Base-by-base conservation (phyloP, 1,140 invertebrate species). In the Papilio polytes region DNA sequence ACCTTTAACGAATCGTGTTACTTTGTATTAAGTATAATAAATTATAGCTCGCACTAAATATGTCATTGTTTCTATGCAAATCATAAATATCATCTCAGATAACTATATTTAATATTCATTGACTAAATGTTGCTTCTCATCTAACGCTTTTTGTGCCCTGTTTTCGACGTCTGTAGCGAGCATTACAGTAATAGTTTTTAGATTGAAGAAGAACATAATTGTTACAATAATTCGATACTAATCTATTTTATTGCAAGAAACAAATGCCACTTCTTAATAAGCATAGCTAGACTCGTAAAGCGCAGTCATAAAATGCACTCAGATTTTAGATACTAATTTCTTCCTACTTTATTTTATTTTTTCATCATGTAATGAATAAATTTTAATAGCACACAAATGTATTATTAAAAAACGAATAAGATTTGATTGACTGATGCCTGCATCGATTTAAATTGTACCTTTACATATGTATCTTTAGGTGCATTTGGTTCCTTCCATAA, bases 11-110 rank as follows among this genome's bases (percentile, higher is more conserved):
- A 53, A 76, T 76, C 20, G 48, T 76, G 13, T 26, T 74, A 46
- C 36, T 74, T 31, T 51, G 48, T 51, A 56, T 31, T 41, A 59
- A 63, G 31, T 56, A 36, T 78, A 56, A 78, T 78, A 78, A 78
- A 78, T 78, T 78, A 78, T 78, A 78, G 53, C 51, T 59, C 76
- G 76, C 76, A 78, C 76, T 59, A 59, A 78, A 78, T 78, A 78
- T 78, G 76, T 59, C 76, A 78, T 78, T 78, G 76, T 78, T 78
- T 56, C 53, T 53, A 59, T 78, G 31, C 76, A 78, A 78, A 59
- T 41, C 76, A 59, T 78, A 78, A 59, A 78, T 59, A 76, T 76
- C 74, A 22, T 26, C 26, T 76, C 48, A 48, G 46, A 26, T 74
- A 74, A 74, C 44, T n/a, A 20, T 53, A 26, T 76, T 76, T 53